phyloP scores from a whole-genome alignment of 2,113 vertebrate species.

The Pseudorhombus dupliciocellatus region DNA sequence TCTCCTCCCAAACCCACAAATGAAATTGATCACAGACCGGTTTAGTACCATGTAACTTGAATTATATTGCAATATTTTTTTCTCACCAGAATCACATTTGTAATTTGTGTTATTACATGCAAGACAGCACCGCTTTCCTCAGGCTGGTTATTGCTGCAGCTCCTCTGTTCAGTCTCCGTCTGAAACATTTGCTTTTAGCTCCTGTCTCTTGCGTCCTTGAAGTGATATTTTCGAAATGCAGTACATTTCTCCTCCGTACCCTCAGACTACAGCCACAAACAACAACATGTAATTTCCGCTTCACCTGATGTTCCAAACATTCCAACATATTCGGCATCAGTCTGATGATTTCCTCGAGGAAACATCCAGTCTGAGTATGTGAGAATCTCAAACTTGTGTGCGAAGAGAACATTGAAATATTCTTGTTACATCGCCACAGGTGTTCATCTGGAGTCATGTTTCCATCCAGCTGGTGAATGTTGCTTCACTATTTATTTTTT shows the following conservation, averaged over 20 bases:
- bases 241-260: too few species aligned
- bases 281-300: neutral
- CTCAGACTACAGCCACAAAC: too few species aligned
- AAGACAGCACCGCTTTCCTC: too few species aligned
- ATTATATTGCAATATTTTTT: too few species aligned
- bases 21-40: slow-evolving; percentile 1
- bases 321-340: neutral
- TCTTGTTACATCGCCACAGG: neutral
- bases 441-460: neutral
- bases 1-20: neutral
- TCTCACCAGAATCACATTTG: too few species aligned
- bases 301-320: neutral
- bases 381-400: too few species aligned
- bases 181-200: neutral
- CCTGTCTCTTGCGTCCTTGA: too few species aligned
- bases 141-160: neutral
- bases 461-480: neutral
- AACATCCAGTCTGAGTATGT: neutral
- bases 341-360: neutral
- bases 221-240: too few species aligned
- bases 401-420: too few species aligned
- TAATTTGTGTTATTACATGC: too few species aligned
- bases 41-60: neutral
- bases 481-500: neutral
- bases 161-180: neutral